Evolutionary conservation across 2,113 vertebrate species (phyloP).

Genomic region (Promerops cafer): DNA sequence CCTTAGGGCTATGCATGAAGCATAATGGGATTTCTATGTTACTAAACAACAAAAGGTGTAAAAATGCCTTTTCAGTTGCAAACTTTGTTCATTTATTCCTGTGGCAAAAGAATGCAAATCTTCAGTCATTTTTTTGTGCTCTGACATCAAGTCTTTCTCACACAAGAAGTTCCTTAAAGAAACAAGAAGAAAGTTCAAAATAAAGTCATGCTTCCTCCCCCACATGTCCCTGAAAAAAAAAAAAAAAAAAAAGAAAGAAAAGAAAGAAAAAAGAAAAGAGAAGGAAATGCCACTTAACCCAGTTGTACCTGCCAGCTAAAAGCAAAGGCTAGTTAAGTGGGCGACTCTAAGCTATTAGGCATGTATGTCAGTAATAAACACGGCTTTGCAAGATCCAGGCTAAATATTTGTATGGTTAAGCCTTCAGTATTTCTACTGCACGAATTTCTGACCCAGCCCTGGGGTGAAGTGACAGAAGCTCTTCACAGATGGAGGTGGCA

Average conservation of each 20-base stretch:
- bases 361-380: not conserved
- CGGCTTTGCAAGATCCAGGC: not conserved
- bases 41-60: slow-evolving; percentile 77
- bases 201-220: slow-evolving; percentile 54
- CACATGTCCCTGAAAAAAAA: not conserved
- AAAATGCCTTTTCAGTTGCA: slow-evolving; percentile 81
- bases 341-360: not conserved
- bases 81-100: slow-evolving; percentile 75
- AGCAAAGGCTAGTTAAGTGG: not conserved
- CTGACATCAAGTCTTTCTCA: slow-evolving; percentile 59
- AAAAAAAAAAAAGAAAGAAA: not conserved
- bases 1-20: slow-evolving; percentile 70
- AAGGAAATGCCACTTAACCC: slow-evolving; percentile 35
- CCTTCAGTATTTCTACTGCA: not conserved
- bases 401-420: not conserved
- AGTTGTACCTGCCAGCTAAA: slow-evolving; percentile 29
- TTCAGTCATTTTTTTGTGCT: slow-evolving; percentile 72
- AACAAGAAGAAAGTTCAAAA: slow-evolving; percentile 64
- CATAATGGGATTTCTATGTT: slow-evolving; percentile 74
- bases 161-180: slow-evolving; percentile 48
- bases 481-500: not conserved
- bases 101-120: slow-evolving; percentile 73
- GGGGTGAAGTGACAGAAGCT: not conserved
- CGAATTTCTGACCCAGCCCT: not conserved
- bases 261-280: not conserved